A percentile compares a stretch with the other conserved stretches of the same genome.
phyloP scores from a whole-genome alignment of 2,888 invertebrate species.

The Nomada hirtipes region DNA sequence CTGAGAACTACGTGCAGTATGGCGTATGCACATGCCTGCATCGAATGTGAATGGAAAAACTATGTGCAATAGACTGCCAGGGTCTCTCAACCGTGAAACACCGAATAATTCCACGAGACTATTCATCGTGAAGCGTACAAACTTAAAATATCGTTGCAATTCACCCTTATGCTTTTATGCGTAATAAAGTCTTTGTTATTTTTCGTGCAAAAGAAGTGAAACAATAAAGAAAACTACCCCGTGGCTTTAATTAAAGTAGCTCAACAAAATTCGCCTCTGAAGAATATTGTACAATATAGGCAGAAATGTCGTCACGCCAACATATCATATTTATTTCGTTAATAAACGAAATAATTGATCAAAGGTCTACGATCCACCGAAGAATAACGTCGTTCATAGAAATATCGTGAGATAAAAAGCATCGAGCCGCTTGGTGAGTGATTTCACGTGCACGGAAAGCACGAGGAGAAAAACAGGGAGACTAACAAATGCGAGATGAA shows the following conservation, averaged over 20 bases:
- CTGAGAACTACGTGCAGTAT: slow-evolving; percentile 43
- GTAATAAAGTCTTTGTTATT: no score
- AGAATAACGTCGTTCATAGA: background rate
- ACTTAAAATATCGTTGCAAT: no score
- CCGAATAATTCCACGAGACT: background rate
- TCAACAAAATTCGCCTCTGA: no score
- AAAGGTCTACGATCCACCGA: background rate
- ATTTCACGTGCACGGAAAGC: slow-evolving; percentile 4
- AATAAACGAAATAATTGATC: no score
- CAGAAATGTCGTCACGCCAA: no score
- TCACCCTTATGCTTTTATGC: no score
- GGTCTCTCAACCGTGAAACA: slow-evolving; percentile 58
- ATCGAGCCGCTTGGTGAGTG: background rate
- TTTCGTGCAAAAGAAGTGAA: no score
- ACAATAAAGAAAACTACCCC: no score
- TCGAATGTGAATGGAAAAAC: slow-evolving; percentile 50
- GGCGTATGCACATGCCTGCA: slow-evolving; percentile 49
- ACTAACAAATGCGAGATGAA: slow-evolving; percentile 33
- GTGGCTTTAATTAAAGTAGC: no score
- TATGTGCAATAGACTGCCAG: slow-evolving; percentile 51
- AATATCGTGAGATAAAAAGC: no score
- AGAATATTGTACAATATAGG: no score
- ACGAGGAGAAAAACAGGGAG: background rate
- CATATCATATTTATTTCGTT: no score
- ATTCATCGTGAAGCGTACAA: background rate